Base-by-base conservation (phyloP, 2,113 vertebrate genomes). In the Dicrurus megarhynchus region DNA sequence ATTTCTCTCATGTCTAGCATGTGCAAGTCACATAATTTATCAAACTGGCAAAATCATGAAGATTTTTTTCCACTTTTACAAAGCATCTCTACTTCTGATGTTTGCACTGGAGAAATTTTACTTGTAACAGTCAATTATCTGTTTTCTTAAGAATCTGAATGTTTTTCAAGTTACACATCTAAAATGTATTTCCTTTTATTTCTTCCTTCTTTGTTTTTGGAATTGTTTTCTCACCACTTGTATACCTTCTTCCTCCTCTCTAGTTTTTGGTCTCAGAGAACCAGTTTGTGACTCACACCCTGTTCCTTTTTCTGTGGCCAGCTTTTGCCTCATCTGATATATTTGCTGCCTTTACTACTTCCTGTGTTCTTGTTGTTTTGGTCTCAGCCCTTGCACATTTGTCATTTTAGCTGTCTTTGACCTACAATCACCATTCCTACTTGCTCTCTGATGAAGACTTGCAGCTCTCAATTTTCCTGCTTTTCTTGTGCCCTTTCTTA, bases 211-310 rank as follows among this genome's bases (percentile, higher is more conserved):
- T 81, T 87, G 27, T 16, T 88, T 93, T 59, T 87, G 63, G 68
- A 81, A 84, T 92, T 56, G 15, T 84, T 90, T 86, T 92, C 49
- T 95, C 53, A 55, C 32, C 13, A 14, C 79, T 84, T 89, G 23
- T 87, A 71, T 94, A 10, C 56, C 67, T 82, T 49, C 70, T 94
- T 93, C 69, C 39, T 79, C 60, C 52, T 83, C 27, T 64, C 80
- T 89, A 21, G 19, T 41, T 94, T 61, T 78, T 71, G 35, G 69
- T 92, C 37, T 90, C 73, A 84, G 76, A 93, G 65, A 88, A 82
- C 74, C 35, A 50, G 69, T 65, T 73, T 82, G 64, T 96, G 93
- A 95, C 95, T 97, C 95, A 96, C 10, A 60, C 85, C 28, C 69
- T 83, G 70, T 93, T 94, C 55, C 91, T 90, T 95, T 95, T 93